A percentile compares a stretch with the other conserved stretches of the same genome.
phyloP scores from a whole-genome alignment of 2,113 vertebrate genomes.

The Hippocampus barbouri region DNA sequence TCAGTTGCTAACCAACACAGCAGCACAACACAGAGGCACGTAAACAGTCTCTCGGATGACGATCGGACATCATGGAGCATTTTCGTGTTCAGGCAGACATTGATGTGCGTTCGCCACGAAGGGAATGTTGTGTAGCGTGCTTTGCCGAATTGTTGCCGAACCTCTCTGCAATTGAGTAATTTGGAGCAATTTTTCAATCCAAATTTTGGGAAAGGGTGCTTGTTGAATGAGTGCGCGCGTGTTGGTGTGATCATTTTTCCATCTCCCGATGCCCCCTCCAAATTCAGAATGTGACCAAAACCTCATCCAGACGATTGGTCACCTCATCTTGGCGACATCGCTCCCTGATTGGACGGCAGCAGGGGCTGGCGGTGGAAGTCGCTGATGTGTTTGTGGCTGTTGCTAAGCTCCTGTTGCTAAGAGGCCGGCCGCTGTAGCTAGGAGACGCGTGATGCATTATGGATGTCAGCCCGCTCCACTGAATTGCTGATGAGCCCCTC shows the following conservation, averaged over 20 bases:
- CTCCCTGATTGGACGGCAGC: conserved; percentile 55
- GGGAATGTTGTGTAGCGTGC: too few species aligned
- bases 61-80: neutral
- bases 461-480: conserved; percentile 75
- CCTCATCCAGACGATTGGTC: conserved; percentile 53
- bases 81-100: neutral
- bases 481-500: conserved; percentile 78
- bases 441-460: conserved; percentile 84
- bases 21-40: neutral
- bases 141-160: too few species aligned
- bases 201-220: neutral
- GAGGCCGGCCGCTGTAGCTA: conserved; percentile 71
- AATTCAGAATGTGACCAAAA: neutral
- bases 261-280: conserved; percentile 13
- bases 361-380: too few species aligned
- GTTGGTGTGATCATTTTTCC: neutral
- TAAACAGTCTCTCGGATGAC: too few species aligned
- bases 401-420: conserved; percentile 86
- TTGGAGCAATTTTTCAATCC: too few species aligned
- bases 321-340: conserved; percentile 3
- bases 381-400: conserved; percentile 61
- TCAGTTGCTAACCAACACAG: neutral
- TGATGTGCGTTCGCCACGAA: too few species aligned
- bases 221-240: neutral
- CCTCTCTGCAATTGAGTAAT: too few species aligned